Conservation (phyloP, 2,113 vertebrate genomes). For the Condylura cristata region DNA sequence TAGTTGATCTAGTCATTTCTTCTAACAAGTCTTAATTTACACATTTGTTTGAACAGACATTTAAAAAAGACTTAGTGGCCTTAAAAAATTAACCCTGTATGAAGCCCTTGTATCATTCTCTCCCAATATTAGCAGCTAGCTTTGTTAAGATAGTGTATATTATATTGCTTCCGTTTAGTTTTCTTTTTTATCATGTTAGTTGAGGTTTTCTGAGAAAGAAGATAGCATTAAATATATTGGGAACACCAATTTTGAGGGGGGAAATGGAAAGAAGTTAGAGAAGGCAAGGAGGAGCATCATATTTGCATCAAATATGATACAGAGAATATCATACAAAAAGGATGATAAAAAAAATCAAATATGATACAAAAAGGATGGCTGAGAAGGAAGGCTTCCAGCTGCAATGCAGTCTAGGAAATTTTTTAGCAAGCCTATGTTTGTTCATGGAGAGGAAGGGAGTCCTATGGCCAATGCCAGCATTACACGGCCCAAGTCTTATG, state of each 20-base stretch:
- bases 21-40: background rate
- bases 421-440: background rate
- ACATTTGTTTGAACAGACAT: background rate
- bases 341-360: too few species aligned
- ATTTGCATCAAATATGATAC: too few species aligned
- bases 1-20: background rate
- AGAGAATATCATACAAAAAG: too few species aligned
- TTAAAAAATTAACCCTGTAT: background rate
- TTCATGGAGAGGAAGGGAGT: too few species aligned
- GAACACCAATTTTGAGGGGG: background rate
- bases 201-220: background rate
- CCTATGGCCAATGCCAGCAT: background rate
- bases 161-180: background rate
- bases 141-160: background rate
- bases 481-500: background rate
- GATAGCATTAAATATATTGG: background rate
- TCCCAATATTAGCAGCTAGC: background rate
- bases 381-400: background rate
- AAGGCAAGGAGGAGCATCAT: background rate
- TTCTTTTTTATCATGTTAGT: background rate
- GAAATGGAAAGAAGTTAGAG: background rate
- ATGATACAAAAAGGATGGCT: too few species aligned
- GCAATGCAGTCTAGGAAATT: background rate
- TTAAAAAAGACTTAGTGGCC: too few species aligned
- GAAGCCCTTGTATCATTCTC: background rate